A percentile compares a stretch with the other conserved stretches of the same genome.
Evolutionary conservation across 1,140 invertebrate species (phyloP).

Genomic region (Drosophila rufa): DNA sequence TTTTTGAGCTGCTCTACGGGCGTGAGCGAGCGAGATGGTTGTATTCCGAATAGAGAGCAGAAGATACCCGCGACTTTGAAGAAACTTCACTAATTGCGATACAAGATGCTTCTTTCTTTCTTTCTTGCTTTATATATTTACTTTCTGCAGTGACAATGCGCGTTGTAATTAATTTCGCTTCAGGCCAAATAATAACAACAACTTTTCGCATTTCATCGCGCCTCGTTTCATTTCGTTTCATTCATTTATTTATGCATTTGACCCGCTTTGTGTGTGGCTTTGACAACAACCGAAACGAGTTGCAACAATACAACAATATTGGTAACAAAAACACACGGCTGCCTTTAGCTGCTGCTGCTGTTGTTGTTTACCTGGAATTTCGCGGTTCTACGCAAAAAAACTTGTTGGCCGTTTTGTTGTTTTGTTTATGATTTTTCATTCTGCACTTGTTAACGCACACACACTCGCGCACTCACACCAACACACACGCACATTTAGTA

Average conservation of each 20-base stretch:
- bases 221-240: slow-evolving; percentile 57
- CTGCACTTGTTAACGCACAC: slow-evolving; percentile 67
- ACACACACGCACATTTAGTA: slow-evolving; percentile 8
- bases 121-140: not conserved
- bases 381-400: slow-evolving; percentile 74
- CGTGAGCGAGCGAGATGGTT: slow-evolving; percentile 52
- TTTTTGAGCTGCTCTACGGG: slow-evolving; percentile 38
- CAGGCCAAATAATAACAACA: slow-evolving; percentile 43
- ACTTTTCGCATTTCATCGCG: slow-evolving; percentile 48
- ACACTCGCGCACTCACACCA: slow-evolving; percentile 22
- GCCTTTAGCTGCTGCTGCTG: slow-evolving; percentile 3
- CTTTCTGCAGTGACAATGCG: slow-evolving; percentile 39
- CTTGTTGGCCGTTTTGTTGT: slow-evolving; percentile 66
- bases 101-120: slow-evolving; percentile 6
- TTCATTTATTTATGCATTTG: slow-evolving; percentile 75
- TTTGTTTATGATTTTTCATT: slow-evolving; percentile 67
- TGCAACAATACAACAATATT: slow-evolving; percentile 44
- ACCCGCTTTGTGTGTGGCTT: slow-evolving; percentile 73
- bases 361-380: slow-evolving; percentile 72
- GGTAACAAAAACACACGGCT: slow-evolving; percentile 29
- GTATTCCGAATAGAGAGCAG: slow-evolving; percentile 42
- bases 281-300: slow-evolving; percentile 59
- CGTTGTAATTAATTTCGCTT: slow-evolving; percentile 50
- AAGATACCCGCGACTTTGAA: slow-evolving; percentile 26
- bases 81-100: slow-evolving; percentile 47